These are phyloP conservation scores for Girardinichthys multiradiatus DNA, from an alignment of 2,113 vertebrate genomes.

Conservation along the genomic window DNA sequence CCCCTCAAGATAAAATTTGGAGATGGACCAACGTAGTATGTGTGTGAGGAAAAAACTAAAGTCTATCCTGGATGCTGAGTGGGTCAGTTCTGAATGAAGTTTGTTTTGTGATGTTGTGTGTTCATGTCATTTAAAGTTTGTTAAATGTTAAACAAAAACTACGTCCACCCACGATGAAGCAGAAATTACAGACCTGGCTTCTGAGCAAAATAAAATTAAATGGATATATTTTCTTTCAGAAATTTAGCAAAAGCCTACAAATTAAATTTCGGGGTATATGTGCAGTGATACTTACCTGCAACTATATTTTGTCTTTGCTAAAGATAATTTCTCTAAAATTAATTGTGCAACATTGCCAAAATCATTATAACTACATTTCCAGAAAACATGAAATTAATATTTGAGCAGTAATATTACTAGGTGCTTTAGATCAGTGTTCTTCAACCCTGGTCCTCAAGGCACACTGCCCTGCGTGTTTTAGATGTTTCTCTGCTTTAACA, in stretches of 20 bases:
- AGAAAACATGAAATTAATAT: conserved; percentile 11
- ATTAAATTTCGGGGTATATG: not conserved
- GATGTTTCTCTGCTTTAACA: no score
- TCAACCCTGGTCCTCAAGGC: no score
- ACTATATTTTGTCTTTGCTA: conserved; percentile 7
- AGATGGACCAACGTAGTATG: conserved; percentile 30
- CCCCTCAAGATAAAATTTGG: conserved; percentile 47
- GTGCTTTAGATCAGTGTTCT: not conserved
- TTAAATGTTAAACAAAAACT: conserved; percentile 14
- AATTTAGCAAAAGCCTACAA: not conserved
- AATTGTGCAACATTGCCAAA: conserved; percentile 30
- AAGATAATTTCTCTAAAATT: not conserved
- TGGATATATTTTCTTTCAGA: conserved; percentile 2
- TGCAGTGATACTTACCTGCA: conserved; percentile 2
- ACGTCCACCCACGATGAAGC: conserved; percentile 13
- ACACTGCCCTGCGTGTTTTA: no score
- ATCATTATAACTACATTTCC: conserved; percentile 1
- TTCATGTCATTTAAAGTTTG: conserved; percentile 5
- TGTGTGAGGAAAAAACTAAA: conserved; percentile 32
- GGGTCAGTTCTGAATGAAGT: conserved; percentile 49
- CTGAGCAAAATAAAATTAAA: conserved; percentile 5
- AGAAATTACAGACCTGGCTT: conserved; percentile 17
- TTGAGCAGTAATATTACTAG: not conserved
- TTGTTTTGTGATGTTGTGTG: conserved; percentile 46
- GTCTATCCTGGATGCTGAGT: conserved; percentile 27